Percentiles rank a stretch among this genome's conserved stretches.
These are phyloP conservation scores for Glyptemys insculpta DNA, from an alignment of 2,797 vertebrate species.

Conservation along the genomic window DNA sequence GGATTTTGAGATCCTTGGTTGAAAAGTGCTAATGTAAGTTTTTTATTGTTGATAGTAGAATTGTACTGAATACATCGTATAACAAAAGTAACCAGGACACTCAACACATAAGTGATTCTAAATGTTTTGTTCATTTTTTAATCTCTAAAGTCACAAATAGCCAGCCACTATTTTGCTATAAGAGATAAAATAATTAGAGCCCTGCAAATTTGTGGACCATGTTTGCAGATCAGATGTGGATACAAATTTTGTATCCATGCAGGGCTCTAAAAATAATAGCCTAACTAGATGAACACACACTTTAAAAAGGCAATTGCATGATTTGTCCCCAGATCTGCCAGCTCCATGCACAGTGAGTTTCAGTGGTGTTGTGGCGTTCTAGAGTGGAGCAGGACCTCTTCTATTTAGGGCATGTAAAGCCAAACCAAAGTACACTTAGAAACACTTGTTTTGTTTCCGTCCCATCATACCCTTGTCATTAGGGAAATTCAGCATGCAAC, in stretches of 20 bases:
- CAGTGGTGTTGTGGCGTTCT: neutral
- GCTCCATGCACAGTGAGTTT: neutral
- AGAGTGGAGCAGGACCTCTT: neutral
- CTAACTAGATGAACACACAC: neutral
- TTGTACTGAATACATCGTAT: neutral
- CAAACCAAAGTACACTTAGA: neutral
- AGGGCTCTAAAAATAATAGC: too few species aligned
- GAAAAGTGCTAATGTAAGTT: neutral
- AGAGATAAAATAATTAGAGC: neutral
- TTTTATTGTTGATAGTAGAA: neutral
- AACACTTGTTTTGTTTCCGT: neutral
- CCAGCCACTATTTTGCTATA: neutral
- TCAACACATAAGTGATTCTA: neutral
- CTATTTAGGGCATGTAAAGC: neutral
- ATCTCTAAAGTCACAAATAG: neutral
- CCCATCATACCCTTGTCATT: neutral
- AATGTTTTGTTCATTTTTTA: neutral
- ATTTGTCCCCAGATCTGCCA: slow-evolving; percentile 1
- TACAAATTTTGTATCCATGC: too few species aligned
- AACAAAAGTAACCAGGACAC: neutral
- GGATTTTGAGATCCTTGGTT: neutral
- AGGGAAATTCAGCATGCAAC: neutral
- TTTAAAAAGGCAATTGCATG: neutral
- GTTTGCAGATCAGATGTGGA: too few species aligned
- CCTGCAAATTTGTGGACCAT: too few species aligned